Percentiles rank a stretch among this genome's conserved stretches.
Conservation (phyloP, 2,113 vertebrate species). For the Erpornis zantholeuca region DNA sequence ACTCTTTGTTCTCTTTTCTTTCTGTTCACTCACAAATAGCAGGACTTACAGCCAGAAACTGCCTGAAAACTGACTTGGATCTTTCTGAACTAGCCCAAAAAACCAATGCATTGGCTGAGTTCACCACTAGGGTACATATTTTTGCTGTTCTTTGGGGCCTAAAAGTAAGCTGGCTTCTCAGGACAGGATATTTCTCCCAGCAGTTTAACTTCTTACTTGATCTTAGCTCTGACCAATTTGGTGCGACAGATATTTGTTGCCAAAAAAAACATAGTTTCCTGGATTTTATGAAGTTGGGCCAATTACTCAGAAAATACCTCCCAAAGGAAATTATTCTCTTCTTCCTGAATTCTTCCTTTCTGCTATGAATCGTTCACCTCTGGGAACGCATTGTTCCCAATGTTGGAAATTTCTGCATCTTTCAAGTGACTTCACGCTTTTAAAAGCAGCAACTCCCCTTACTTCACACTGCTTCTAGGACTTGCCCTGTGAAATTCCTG, state of each 20-base stretch:
- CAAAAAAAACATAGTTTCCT: background rate
- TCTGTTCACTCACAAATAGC: background rate
- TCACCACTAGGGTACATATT: background rate
- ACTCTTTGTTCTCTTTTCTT: background rate
- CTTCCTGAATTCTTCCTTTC: background rate
- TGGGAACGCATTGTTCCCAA: background rate
- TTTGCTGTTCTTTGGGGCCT: background rate
- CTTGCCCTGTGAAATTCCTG: background rate
- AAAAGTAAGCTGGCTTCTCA: background rate
- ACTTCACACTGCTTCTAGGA: background rate
- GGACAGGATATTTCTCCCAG: background rate
- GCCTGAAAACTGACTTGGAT: background rate
- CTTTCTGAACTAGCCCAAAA: background rate
- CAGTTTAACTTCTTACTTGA: background rate
- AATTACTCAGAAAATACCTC: background rate
- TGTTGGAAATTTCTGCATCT: background rate
- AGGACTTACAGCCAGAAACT: background rate
- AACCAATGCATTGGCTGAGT: background rate
- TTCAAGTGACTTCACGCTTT: background rate
- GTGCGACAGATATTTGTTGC: background rate
- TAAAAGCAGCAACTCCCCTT: background rate
- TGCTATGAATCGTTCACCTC: background rate
- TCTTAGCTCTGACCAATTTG: background rate
- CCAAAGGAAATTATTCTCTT: slow-evolving; percentile 5
- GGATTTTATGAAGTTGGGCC: background rate